Evolutionary conservation across 1,140 invertebrate genomes (phyloP), one percentile per base, ranked within the genome.

Genomic region (Heterodera schachtii): DNA sequence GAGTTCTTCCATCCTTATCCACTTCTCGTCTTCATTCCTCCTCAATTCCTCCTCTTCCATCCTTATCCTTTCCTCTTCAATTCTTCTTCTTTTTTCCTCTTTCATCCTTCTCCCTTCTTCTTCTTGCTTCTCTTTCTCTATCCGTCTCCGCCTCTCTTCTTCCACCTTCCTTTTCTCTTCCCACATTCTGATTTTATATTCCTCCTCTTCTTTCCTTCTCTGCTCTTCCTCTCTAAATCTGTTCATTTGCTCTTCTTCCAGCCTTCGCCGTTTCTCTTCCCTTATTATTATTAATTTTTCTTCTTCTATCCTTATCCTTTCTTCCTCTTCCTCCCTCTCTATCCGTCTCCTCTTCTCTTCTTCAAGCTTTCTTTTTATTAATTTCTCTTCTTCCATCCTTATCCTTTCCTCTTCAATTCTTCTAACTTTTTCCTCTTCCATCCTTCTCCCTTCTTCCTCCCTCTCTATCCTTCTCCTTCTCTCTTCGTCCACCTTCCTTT

Each of bases 401-500:
- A 8, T 11, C 11, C 31, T 41, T 46, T 75, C 74, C 21, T 31
- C 60, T 47, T 75, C 74, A 60, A 31, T 66, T 47, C 74, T 41
- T 11, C 21, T 47, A 16, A 52, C 44, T 44, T 75, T 16, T 13
- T 75, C 74, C 6, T 75, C 74, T 46, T 41, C 74, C 46, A 31
- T 75, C 46, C 74, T 52, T 47, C 60, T 66, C 6, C 60, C 13
- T 75, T 75, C 11, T 4, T 41, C 74, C 60, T 75, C 74, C 44
- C 44, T 31, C n/a, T 13, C 21, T 11, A 47, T 76, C 9, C 57
- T 76, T 21, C 66, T 75, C 69, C n/a, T 31, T 60, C 73, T 79
- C 5, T 57, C 73, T 73, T 80, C 79, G 57, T 73, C 47, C 21
- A 74, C 47, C 64, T 73, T 80, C 67, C 69, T 73, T 43, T 73